A percentile compares a stretch with the other conserved stretches of the same genome.
These are phyloP conservation scores for Euphydryas editha DNA, from an alignment of 2,888 invertebrate species.

Conservation along the genomic window DNA sequence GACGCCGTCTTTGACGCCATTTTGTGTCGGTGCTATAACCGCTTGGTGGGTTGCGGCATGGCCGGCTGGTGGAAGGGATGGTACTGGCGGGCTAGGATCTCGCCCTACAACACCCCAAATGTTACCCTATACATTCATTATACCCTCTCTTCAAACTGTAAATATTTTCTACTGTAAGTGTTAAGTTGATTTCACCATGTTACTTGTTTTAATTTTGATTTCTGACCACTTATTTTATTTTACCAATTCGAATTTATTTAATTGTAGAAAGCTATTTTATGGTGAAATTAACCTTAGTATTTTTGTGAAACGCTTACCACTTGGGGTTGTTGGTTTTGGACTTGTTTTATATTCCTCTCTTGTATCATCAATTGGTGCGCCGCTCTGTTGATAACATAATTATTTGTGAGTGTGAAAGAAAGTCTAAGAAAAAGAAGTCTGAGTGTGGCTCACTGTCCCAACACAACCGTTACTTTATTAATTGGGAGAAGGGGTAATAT, in stretches of 20 bases:
- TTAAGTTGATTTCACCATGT: conserved; percentile 36
- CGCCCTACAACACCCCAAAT: conserved; percentile 77
- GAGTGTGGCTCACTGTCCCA: no score
- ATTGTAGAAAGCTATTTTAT: not conserved
- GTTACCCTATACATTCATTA: conserved; percentile 76
- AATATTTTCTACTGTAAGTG: conserved; percentile 26
- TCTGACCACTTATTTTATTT: not conserved
- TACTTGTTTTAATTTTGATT: not conserved
- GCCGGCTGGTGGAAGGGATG: conserved; percentile 79
- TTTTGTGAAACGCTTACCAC: conserved; percentile 68
- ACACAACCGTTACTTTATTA: no score
- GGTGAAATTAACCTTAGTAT: conserved; percentile 37
- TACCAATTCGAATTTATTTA: not conserved
- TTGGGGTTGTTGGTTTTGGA: conserved; percentile 73
- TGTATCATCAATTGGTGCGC: conserved; percentile 93
- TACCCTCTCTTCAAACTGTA: conserved; percentile 44
- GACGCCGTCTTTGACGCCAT: conserved; percentile 45
- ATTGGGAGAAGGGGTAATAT: no score
- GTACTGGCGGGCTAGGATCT: conserved; percentile 76
- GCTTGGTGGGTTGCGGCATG: conserved; percentile 71
- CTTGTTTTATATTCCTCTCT: conserved; percentile 82
- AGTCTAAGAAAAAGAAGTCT: no score
- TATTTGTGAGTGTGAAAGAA: not conserved
- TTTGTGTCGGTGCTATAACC: conserved; percentile 75
- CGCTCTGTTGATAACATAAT: conserved; percentile 78